Percentiles rank a stretch among this genome's conserved stretches.
These are phyloP conservation scores for Lepisosteus oculatus DNA, from an alignment of 2,113 vertebrate species.

Conservation along the genomic window DNA sequence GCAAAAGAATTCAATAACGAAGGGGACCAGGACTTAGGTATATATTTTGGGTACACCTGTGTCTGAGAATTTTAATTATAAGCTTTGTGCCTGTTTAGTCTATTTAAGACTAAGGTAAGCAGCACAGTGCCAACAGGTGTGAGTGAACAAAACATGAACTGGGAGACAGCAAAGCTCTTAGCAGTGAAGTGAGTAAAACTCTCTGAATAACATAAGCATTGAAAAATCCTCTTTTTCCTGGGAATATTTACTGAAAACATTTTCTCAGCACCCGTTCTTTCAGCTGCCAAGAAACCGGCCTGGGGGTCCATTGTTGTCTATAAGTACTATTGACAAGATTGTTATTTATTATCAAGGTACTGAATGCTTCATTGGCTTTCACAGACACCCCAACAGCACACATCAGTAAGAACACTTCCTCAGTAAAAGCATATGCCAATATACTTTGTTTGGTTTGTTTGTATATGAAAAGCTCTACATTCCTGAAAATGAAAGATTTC, in stretches of 20 bases:
- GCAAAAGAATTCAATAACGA: not conserved
- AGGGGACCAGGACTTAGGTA: too few species aligned
- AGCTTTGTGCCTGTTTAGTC: not conserved
- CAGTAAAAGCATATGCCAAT: not conserved
- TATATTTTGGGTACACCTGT: not conserved
- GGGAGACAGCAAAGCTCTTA: not conserved
- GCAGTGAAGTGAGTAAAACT: not conserved
- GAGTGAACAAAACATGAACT: not conserved
- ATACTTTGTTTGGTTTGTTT: too few species aligned
- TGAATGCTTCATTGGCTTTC: not conserved
- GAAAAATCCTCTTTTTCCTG: not conserved
- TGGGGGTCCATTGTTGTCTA: not conserved
- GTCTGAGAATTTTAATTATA: constrained; percentile 7
- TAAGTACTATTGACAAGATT: constrained; percentile 16
- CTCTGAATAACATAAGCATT: not conserved
- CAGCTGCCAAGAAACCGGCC: constrained; percentile 8
- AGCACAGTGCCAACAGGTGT: not conserved
- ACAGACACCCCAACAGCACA: not conserved
- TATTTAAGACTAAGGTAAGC: not conserved
- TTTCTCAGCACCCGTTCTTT: not conserved
- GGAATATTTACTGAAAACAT: constrained; percentile 5
- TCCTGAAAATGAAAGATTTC: too few species aligned
- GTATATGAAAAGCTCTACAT: too few species aligned
- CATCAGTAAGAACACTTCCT: not conserved
- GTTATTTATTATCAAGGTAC: constrained; percentile 12